phyloP scores from a whole-genome alignment of 2,888 invertebrate genomes.

The Apodemia hepburni region DNA sequence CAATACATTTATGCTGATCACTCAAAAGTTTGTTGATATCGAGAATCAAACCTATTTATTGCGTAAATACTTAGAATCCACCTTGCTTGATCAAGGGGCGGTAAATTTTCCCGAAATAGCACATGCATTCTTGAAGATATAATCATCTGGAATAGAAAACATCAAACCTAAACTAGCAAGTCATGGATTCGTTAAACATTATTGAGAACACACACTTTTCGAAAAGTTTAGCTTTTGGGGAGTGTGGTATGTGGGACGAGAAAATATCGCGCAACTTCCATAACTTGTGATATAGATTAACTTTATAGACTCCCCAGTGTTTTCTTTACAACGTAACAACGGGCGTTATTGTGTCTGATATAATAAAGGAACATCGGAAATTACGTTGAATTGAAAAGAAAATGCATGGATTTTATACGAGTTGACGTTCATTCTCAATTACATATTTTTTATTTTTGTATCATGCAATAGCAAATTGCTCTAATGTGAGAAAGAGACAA shows the following conservation, averaged over 20 bases:
- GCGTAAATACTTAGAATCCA: too few species aligned
- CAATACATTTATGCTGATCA: too few species aligned
- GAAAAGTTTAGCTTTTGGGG: slow-evolving; percentile 9
- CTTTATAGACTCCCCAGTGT: slow-evolving; percentile 19
- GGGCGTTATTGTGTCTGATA: slow-evolving; percentile 29
- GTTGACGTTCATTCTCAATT: background rate
- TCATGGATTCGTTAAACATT: background rate
- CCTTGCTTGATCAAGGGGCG: too few species aligned
- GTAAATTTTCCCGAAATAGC: too few species aligned
- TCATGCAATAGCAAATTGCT: background rate
- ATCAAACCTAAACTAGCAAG: background rate
- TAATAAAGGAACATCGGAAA: slow-evolving; percentile 35
- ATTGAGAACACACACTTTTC: background rate
- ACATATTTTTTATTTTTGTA: background rate
- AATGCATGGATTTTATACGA: background rate
- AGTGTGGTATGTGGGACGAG: slow-evolving; percentile 7
- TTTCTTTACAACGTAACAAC: slow-evolving; percentile 24
- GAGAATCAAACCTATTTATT: too few species aligned
- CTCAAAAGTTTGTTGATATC: too few species aligned
- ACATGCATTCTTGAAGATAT: too few species aligned
- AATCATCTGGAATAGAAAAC: background rate
- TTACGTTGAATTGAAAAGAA: background rate
- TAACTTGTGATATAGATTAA: slow-evolving; percentile 10
- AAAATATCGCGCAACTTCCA: slow-evolving; percentile 5
- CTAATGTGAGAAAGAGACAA: too few species aligned